phyloP scores from a whole-genome alignment of 2,797 vertebrate species.

The Darevskia mixta region DNA sequence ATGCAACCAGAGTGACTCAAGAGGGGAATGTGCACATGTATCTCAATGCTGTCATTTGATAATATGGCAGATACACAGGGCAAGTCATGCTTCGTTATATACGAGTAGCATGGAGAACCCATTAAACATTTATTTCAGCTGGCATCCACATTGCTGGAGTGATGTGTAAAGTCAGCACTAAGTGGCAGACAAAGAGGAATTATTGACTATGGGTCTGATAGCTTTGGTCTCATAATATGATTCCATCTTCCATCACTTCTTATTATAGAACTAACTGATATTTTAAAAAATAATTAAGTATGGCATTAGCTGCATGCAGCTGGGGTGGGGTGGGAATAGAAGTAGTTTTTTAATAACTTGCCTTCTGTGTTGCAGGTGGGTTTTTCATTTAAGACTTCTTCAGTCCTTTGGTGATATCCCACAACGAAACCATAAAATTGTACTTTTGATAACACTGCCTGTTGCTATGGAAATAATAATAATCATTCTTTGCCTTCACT shows the following conservation, averaged over 20 bases:
- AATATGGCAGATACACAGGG: neutral
- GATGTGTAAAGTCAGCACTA: neutral
- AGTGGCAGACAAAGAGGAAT: neutral
- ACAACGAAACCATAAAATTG: slow-evolving; percentile 47
- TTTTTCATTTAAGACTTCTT: neutral
- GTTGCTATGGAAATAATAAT: slow-evolving; percentile 64
- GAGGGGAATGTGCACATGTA: neutral
- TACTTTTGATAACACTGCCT: slow-evolving; percentile 37
- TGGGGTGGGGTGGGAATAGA: neutral
- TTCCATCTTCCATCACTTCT: neutral
- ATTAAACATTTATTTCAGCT: neutral
- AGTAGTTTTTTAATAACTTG: neutral
- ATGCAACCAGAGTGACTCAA: neutral
- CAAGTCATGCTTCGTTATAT: neutral
- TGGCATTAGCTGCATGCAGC: neutral
- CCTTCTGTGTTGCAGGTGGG: slow-evolving; percentile 9
- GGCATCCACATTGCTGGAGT: neutral
- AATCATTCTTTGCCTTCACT: slow-evolving; percentile 54
- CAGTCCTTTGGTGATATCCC: slow-evolving; percentile 56
- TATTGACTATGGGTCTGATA: neutral
- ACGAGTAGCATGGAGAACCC: neutral
- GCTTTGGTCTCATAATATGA: neutral
- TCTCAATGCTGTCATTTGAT: neutral
- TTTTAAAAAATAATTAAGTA: neutral
- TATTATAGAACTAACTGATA: neutral